Percentiles rank a stretch among this genome's conserved stretches.
Conservation (phyloP, 1,140 invertebrate species). For the Drosophila ironensis region DNA sequence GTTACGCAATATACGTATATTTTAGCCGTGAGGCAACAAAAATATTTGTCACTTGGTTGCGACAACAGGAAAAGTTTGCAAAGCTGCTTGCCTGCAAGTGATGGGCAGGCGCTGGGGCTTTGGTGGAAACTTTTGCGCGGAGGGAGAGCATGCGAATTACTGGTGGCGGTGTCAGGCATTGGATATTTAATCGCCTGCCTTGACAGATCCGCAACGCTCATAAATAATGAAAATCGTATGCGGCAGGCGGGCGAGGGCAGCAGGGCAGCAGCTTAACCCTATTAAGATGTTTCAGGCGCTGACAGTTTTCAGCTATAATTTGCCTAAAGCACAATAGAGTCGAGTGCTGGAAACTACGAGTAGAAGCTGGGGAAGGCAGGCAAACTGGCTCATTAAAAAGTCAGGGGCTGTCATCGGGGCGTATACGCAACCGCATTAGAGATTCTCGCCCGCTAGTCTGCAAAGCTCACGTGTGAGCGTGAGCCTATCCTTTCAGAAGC, state of each 20-base stretch:
- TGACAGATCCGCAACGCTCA: slow-evolving; percentile 35
- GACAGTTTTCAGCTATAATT: slow-evolving; percentile 61
- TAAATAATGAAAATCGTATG: slow-evolving; percentile 52
- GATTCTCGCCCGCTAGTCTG: neutral
- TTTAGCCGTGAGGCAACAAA: slow-evolving; percentile 39
- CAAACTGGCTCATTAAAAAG: slow-evolving; percentile 68
- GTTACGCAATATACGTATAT: slow-evolving; percentile 47
- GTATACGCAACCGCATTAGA: slow-evolving; percentile 49
- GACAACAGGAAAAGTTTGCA: slow-evolving; percentile 18
- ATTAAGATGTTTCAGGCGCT: slow-evolving; percentile 46
- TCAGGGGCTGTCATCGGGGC: slow-evolving; percentile 61
- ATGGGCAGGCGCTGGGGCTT: neutral
- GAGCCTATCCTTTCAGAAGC: neutral
- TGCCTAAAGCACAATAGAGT: slow-evolving; percentile 27
- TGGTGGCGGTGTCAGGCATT: slow-evolving; percentile 9
- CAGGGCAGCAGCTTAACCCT: slow-evolving; percentile 41
- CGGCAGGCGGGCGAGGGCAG: neutral
- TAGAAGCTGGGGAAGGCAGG: neutral
- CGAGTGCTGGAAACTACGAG: slow-evolving; percentile 2
- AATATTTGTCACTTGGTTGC: slow-evolving; percentile 61
- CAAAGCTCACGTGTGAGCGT: slow-evolving; percentile 20
- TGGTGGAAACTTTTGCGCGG: slow-evolving; percentile 12
- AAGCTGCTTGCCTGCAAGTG: slow-evolving; percentile 2
- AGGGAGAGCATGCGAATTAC: neutral
- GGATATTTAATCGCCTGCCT: slow-evolving; percentile 50